Evolutionary conservation across 2,113 vertebrate species (phyloP).

Genomic region (Stictonetta naevosa): DNA sequence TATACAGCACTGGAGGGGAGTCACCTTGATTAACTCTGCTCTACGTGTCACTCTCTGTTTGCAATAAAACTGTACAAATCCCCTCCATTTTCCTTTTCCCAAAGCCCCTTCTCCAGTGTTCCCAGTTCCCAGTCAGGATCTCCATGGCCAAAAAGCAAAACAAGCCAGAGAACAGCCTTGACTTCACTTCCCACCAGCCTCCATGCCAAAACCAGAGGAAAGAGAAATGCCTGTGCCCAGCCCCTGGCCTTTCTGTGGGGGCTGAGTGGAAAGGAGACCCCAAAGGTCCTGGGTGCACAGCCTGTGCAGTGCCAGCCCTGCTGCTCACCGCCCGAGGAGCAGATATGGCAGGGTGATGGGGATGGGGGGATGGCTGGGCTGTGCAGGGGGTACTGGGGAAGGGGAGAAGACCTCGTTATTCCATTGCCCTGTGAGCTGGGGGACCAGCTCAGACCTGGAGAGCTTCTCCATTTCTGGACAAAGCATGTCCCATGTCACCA

Average conservation of each 20-base stretch:
- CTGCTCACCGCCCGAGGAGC: background rate
- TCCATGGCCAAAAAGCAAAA: background rate
- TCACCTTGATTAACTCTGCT: slow-evolving; percentile 21
- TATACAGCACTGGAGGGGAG: background rate
- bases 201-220: background rate
- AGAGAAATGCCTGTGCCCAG: background rate
- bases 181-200: background rate
- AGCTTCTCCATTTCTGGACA: background rate
- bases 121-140: background rate
- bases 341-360: background rate
- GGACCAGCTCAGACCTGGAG: background rate
- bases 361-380: background rate
- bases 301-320: accelerated
- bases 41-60: background rate
- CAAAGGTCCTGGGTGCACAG: background rate
- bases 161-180: background rate
- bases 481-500: background rate
- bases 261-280: background rate
- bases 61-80: background rate
- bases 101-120: background rate
- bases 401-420: background rate
- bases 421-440: accelerated
- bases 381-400: background rate
- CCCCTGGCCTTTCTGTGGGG: background rate
- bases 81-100: background rate